Base-by-base conservation (phyloP, 1,140 invertebrate species). In the Mizuhopecten yessoensis region DNA sequence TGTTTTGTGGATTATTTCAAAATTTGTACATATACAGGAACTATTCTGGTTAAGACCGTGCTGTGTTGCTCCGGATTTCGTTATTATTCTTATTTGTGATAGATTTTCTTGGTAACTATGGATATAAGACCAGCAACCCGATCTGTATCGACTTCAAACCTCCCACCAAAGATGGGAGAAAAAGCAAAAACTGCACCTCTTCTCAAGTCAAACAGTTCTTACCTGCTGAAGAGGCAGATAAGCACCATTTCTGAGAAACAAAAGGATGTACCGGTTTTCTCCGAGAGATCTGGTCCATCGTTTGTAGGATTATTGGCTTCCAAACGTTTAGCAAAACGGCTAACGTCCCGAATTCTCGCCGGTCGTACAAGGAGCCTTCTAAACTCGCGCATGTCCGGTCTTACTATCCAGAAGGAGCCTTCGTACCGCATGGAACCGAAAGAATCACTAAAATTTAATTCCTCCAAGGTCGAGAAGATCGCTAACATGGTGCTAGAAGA, bases 401-500 rank as follows among this genome's bases (percentile, higher is more conserved):
- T 92, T 17, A 86, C 34, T 34, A 90, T 93, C 33, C 90, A 90
- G 45, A 93, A 92, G 33, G 94, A 95, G 39, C 94, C 94, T 7
- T 92, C 94, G 13, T 95, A 95, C 90, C 93, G 94, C 5, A 94
- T 95, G 94, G 93, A 94, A 91, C 94, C 94, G 9, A 89, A 93
- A 33, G 34, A 45, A 11, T 92, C 91, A 89, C 92, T 94, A 75
- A 94, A 94, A 90, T 94, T 94, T 45, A 86, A 94, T n/a, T 2
- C 91, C 7, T 88, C 87, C 3, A 42, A 91, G 57, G 94, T 93
- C 0, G 90, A 93, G 34, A 87, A 36, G 15, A 86, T 94, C 13
- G 90, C 95, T 11, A 92, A 93, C 87, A 86, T 75, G 2, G 90
- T 93, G 34, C 45, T 95, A 42, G 93, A 94, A 15, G 90, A 92